A percentile compares a stretch with the other conserved stretches of the same genome.
phyloP scores from a whole-genome alignment of 2,113 vertebrate genomes.

The Mustelus asterias region DNA sequence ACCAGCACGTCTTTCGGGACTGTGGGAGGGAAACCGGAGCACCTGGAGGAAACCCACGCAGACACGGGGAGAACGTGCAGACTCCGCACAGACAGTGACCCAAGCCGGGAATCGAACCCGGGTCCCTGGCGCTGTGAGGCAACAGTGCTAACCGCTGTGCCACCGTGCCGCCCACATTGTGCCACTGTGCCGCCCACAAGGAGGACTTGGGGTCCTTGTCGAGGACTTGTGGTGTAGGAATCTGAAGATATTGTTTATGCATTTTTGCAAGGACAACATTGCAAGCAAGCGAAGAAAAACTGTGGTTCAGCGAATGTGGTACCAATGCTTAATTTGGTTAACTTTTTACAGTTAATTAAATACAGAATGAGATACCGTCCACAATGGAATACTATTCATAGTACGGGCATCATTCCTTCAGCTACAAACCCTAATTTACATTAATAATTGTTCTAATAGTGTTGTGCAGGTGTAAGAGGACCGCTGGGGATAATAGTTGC shows the following conservation, averaged over 20 bases:
- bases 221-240: not conserved
- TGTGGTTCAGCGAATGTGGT: not conserved
- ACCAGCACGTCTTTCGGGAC: too few species aligned
- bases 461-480: not conserved
- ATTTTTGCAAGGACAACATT: not conserved
- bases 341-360: not conserved
- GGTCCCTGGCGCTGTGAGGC: too few species aligned
- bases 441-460: not conserved
- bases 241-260: not conserved
- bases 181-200: too few species aligned
- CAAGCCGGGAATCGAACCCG: too few species aligned
- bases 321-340: not conserved
- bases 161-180: too few species aligned
- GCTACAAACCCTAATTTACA: not conserved
- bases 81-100: too few species aligned
- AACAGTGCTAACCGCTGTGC: too few species aligned
- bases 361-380: not conserved
- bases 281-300: not conserved
- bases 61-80: too few species aligned
- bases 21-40: too few species aligned
- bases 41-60: too few species aligned
- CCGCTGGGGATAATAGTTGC: not conserved
- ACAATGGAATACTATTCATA: not conserved
- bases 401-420: not conserved
- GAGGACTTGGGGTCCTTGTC: not conserved